Conservation (phyloP, 2,888 invertebrate species). For the Cecidostiba fungosa region DNA sequence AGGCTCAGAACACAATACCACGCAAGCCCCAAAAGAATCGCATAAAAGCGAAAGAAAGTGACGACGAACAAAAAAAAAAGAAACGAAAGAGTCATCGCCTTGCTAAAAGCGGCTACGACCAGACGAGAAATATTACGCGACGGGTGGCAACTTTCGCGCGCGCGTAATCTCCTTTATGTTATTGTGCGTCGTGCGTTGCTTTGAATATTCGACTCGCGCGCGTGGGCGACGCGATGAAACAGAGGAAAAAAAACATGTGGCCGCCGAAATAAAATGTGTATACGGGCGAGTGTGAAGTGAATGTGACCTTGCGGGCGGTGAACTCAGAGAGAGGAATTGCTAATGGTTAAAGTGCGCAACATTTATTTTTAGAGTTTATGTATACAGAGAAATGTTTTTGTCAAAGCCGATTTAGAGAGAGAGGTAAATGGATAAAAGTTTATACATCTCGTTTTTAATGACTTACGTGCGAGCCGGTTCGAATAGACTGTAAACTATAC, state of each 20-base stretch:
- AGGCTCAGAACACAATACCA: not conserved
- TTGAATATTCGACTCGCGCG: constrained; percentile 34
- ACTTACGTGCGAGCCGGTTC: no score
- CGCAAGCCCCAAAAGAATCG: not conserved
- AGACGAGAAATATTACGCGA: constrained; percentile 16
- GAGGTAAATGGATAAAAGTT: no score
- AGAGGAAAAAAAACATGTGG: not conserved
- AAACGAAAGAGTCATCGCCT: not conserved
- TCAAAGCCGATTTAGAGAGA: no score
- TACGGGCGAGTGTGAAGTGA: not conserved
- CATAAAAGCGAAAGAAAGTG: not conserved
- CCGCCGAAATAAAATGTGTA: constrained; percentile 1
- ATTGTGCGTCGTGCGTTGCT: not conserved
- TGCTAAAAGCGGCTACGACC: not conserved
- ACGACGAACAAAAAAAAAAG: not conserved
- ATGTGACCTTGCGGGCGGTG: constrained; percentile 6
- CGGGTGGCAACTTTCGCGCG: not conserved
- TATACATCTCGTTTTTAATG: no score
- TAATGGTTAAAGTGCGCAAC: not conserved
- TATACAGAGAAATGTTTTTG: no score
- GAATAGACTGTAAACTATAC: not conserved
- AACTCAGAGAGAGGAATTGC: not conserved
- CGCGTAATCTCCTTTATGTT: constrained; percentile 25
- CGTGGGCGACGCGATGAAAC: constrained; percentile 2
- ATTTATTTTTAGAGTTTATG: not conserved